Base-by-base conservation (phyloP, 2,113 vertebrate genomes). In the Ictalurus punctatus region DNA sequence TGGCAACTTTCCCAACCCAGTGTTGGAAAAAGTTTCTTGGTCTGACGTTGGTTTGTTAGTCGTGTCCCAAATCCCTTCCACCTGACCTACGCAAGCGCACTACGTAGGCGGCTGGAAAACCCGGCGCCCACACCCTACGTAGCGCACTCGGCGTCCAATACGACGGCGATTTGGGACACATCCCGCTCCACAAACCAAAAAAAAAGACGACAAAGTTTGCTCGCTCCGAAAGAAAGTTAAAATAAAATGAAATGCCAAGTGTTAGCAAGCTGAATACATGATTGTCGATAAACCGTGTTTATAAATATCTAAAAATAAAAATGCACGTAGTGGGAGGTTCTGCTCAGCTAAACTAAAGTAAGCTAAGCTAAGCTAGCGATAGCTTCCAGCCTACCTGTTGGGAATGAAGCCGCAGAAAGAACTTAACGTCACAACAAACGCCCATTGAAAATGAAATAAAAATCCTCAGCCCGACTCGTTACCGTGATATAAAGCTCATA, bases 331-430 rank as follows among this genome's bases (percentile, higher is more conserved):
- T 44, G 3, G 54, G 52, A 14, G 23, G 56, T 40, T 63, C 27
- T 6, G 54, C 80, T 90, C 76, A 74, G 76, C 61, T 83, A 56
- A 87, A 69, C 65, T 86, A 82, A 86, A 30, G 48, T 81, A 87
- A 59, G 88, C 63, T 81, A 87, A 59, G 88, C 71, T 67, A 88
- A 90, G 69, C 65, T 87, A 83, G 79, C 67, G 83, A 40, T 54
- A 81, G 88, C 84, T 40, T 86, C 83, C 73, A 67, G 59, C 89
- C 90, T 91, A 92, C 92, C 92, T 92, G 92, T 92, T 90, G 90
- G 92, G 83, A 90, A 89, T 81, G 87, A 85, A 89, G 87, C 83
- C 54, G 21, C 85, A 27, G 52, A 58, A 76, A 34, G n/a, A 83
- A 86, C n/a, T 59, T 25, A n/a, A 61, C 54, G 54, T 56, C 85